A percentile compares a stretch with the other conserved stretches of the same genome.
Evolutionary conservation across 2,797 vertebrate genomes (phyloP).

Genomic region (Enteromius viviparus): DNA sequence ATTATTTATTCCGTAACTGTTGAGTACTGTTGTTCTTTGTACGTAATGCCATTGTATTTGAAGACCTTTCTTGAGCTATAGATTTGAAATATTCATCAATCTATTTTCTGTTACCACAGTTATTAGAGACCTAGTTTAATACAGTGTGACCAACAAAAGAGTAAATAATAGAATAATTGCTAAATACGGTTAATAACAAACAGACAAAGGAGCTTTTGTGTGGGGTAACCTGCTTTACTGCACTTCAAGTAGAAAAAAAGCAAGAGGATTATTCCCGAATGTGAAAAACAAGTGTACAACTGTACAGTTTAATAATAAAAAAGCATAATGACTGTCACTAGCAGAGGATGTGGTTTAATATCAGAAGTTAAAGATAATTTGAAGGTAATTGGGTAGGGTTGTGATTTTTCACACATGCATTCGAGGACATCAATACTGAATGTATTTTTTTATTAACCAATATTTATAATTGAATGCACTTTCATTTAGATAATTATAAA

Average conservation of each 20-base stretch:
- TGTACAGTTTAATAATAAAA: not conserved
- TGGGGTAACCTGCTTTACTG: not conserved
- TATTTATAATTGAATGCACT: not conserved
- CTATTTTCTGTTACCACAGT: not conserved
- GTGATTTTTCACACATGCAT: not conserved
- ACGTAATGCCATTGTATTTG: not conserved
- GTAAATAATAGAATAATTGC: not conserved
- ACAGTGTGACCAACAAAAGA: not conserved
- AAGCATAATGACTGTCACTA: not conserved
- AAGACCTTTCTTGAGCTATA: not conserved
- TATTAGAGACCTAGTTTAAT: not conserved
- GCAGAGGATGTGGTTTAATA: not conserved
- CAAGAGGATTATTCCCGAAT: conserved; percentile 1
- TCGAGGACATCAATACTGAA: not conserved
- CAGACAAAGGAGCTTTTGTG: conserved; percentile 53
- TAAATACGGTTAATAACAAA: not conserved
- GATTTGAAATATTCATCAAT: not conserved
- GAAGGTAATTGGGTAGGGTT: not conserved
- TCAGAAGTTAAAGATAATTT: not conserved
- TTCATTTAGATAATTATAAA: not conserved
- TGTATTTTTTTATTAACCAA: not conserved
- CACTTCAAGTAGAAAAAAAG: not conserved
- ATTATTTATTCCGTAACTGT: not conserved
- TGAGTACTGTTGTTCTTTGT: not conserved
- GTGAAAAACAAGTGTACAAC: not conserved